A percentile compares a stretch with the other conserved stretches of the same genome.
phyloP scores from a whole-genome alignment of 2,888 invertebrate genomes.

The Aporophyla nigra region DNA sequence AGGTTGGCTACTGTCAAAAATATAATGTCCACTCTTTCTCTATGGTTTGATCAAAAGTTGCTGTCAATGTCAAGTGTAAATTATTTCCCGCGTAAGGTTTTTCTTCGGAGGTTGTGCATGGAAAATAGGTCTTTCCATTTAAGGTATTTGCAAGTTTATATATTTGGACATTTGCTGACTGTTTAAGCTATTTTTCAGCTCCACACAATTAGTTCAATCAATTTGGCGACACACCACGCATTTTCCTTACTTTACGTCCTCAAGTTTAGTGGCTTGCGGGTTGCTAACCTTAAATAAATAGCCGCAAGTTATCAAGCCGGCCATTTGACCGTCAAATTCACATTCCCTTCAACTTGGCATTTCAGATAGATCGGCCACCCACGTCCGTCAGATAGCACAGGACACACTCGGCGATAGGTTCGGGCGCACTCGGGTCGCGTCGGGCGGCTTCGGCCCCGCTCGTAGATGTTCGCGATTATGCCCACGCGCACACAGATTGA shows the following conservation, averaged over 20 bases:
- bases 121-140: background rate
- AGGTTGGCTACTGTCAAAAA: background rate
- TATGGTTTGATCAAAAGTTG: background rate
- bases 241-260: conserved; percentile 25
- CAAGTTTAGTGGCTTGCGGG: conserved; percentile 40
- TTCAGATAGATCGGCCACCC: conserved; percentile 74
- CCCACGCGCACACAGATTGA: conserved; percentile 78
- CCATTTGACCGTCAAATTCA: conserved; percentile 71
- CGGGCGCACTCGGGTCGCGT: conserved; percentile 74
- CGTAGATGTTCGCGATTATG: conserved; percentile 76
- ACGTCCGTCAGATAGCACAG: conserved; percentile 67
- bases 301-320: conserved; percentile 58
- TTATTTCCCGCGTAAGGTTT: background rate
- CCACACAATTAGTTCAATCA: background rate
- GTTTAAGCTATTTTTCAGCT: background rate
- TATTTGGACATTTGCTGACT: background rate
- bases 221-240: background rate
- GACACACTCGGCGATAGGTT: conserved; percentile 68
- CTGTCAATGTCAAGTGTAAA: background rate
- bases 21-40: background rate
- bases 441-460: conserved; percentile 70
- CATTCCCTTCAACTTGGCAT: conserved; percentile 72
- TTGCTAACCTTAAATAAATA: conserved; percentile 65
- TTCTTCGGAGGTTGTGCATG: background rate
- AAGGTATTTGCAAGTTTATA: background rate